Evolutionary conservation across 2,113 vertebrate species (phyloP), one percentile per base, ranked within the genome.

Genomic region (Xiphias gladius): DNA sequence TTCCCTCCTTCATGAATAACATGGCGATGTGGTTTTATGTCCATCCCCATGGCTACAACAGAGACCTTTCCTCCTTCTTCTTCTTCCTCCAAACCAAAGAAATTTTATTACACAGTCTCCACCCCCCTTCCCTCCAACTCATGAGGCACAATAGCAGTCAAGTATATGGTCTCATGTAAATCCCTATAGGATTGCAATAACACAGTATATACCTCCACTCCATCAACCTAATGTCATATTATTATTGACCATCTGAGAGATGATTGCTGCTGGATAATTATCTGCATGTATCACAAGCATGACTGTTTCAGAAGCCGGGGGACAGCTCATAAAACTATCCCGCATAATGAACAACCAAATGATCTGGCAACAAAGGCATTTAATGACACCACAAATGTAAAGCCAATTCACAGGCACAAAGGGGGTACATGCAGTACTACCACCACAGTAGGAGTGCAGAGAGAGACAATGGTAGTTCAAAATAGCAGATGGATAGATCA

Each of bases 221-320:
- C 65, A 87, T 92, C 84, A 87, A 61, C 62, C 41, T 86, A 83
- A 84, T 86, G 89, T 83, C 85, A 80, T 46, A 64, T 79, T 88
- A 80, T 91, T 89, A 88, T 90, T 93, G 93, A 92, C 74, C 85
- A 87, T 81, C 74, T 72, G 89, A 89, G 90, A 90, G 68, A 89
- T 89, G 73, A 90, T 72, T 86, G 71, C 76, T 82, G 66, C 75
- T 59, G 62, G 82, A 79, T 91, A 85, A 91, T 92, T 90, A 83
- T 87, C 81, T 90, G 81, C 81, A 91, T 89, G 85, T 89, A 91
- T 88, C 86, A 89, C 55, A 66, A 58, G 72, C 52, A 39, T 77
- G 86, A 78, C 72, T 83, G 63, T 48, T 72, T 62, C 82, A 59
- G 35, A 63, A 32, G 83, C 81, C 73, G 71, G 57, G 80, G 80